Conservation (phyloP, 2,797 vertebrate species). For the Esox lucius region DNA sequence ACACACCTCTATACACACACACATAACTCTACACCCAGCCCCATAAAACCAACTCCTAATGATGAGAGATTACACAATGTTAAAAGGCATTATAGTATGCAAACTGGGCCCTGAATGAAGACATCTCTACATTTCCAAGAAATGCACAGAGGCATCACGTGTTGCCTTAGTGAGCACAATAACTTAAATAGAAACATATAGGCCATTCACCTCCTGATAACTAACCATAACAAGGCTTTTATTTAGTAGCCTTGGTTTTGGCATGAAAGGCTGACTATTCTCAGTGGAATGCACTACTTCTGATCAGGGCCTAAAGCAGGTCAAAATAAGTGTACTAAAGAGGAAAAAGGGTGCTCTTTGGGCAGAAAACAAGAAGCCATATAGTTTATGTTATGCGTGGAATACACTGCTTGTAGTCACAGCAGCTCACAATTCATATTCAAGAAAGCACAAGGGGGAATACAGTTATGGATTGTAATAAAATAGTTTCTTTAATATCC, state of each 20-base stretch:
- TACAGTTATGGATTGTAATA: constrained; percentile 30
- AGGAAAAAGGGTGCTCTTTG: not conserved
- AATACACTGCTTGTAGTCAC: constrained; percentile 21
- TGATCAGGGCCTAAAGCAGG: not conserved
- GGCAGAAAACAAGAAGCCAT: not conserved
- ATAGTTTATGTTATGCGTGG: constrained; percentile 16
- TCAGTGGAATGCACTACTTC: not conserved
- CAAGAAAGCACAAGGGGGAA: constrained; percentile 21
- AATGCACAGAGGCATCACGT: constrained; percentile 47
- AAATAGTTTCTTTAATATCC: constrained; percentile 7
- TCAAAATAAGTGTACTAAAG: not conserved
- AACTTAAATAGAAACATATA: constrained; percentile 48
- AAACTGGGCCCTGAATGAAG: constrained; percentile 49
- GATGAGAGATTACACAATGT: constrained; percentile 63
- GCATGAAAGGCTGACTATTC: not conserved
- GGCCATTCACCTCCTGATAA: constrained; percentile 49
- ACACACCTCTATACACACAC: constrained; percentile 80
- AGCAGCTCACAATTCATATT: constrained; percentile 3
- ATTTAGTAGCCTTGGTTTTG: constrained; percentile 19
- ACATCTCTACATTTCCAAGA: constrained; percentile 48
- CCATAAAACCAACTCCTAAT: constrained; percentile 56
- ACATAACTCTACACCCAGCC: constrained; percentile 54
- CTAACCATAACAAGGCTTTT: constrained; percentile 49
- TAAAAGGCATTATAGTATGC: constrained; percentile 55
- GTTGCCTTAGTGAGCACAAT: constrained; percentile 51